A percentile compares a stretch with the other conserved stretches of the same genome.
Evolutionary conservation across 2,113 vertebrate species (phyloP).

Genomic region (Macaca nemestrina): DNA sequence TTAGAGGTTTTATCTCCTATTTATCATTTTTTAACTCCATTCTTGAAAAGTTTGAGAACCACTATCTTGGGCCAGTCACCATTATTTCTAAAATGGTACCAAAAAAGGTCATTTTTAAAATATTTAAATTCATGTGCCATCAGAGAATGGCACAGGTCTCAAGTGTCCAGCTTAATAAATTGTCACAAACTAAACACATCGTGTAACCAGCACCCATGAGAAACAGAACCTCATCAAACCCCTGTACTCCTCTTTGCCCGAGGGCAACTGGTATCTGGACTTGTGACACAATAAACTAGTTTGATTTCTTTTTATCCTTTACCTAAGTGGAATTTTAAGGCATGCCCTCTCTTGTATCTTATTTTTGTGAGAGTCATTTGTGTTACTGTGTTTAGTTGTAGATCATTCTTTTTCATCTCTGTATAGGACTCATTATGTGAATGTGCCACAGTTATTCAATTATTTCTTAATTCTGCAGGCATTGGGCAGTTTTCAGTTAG

Average conservation of each 20-base stretch:
- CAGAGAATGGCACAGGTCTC: background rate
- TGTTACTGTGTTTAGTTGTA: background rate
- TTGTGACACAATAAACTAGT: background rate
- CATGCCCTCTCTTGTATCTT: background rate
- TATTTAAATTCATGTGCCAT: too few relatives aligned
- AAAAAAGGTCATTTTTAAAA: background rate
- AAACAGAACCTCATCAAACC: fast-evolving
- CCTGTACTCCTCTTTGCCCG: fast-evolving
- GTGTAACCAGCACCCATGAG: fast-evolving
- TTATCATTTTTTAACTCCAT: background rate
- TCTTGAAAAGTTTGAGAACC: background rate
- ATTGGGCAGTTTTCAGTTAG: background rate
- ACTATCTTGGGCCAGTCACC: too few relatives aligned
- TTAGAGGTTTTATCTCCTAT: background rate
- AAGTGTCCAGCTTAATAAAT: background rate
- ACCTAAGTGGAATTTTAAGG: background rate
- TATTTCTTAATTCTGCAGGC: background rate
- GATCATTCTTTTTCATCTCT: background rate
- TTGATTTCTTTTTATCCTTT: background rate
- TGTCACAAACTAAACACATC: fast-evolving
- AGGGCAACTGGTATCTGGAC: too few relatives aligned
- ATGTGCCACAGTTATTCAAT: background rate
- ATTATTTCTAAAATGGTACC: background rate
- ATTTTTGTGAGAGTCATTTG: background rate
- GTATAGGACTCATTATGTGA: fast-evolving